phyloP scores from a whole-genome alignment of 1,140 invertebrate species.

The Trichoplusia ni region DNA sequence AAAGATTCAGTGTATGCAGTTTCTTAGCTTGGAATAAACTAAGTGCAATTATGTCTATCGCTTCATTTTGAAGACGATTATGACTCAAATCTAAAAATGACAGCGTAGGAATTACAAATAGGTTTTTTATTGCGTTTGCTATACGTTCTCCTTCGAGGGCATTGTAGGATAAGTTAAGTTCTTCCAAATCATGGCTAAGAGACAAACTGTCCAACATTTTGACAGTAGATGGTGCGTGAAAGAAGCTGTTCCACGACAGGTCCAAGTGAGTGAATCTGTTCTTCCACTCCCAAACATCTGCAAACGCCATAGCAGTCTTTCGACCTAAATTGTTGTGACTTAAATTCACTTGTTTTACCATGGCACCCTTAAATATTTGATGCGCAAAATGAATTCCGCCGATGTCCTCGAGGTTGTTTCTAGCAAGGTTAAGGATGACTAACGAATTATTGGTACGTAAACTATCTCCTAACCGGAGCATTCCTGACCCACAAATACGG shows the following conservation, averaged over 20 bases:
- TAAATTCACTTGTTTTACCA: conserved; percentile 48
- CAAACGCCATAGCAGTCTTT: conserved; percentile 49
- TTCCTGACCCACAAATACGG: conserved; percentile 56
- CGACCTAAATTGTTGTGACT: conserved; percentile 68
- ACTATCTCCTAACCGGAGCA: conserved; percentile 40
- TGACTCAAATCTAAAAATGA: conserved; percentile 52
- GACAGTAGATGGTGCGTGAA: conserved; percentile 42
- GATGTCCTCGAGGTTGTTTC: conserved; percentile 59
- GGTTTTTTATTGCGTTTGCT: conserved; percentile 41
- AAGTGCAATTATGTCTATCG: conserved; percentile 36
- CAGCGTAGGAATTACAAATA: conserved; percentile 43
- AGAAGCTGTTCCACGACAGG: conserved; percentile 76
- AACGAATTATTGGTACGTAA: conserved; percentile 45
- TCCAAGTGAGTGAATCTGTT: conserved; percentile 67
- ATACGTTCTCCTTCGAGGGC: conserved; percentile 43
- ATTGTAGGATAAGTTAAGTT: conserved; percentile 61
- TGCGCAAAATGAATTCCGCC: conserved; percentile 49
- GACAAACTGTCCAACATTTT: conserved; percentile 43
- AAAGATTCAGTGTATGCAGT: conserved; percentile 64
- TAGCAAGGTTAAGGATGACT: conserved; percentile 50
- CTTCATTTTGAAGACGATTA: conserved; percentile 48
- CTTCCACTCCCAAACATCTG: conserved; percentile 59
- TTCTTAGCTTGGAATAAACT: conserved; percentile 46
- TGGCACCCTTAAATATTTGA: conserved; percentile 44
- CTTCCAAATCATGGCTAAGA: conserved; percentile 43